Evolutionary conservation across 2,888 invertebrate species (phyloP).

Genomic region (Chrysina gloriosa): DNA sequence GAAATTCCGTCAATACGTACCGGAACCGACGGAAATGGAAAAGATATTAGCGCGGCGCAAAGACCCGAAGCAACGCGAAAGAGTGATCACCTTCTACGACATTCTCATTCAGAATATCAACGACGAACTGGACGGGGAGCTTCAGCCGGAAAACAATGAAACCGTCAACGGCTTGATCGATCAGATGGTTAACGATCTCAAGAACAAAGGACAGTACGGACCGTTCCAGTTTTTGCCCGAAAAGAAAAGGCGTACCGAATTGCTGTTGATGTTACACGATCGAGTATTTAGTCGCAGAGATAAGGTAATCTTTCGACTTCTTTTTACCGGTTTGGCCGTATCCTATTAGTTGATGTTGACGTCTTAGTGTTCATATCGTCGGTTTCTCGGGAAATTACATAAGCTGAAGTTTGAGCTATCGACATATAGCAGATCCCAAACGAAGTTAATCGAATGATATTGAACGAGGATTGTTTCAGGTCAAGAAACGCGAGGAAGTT

Average conservation of each 20-base stretch:
- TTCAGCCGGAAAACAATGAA: constrained; percentile 55
- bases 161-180: constrained; percentile 59
- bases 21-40: constrained; percentile 61
- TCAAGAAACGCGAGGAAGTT: constrained; percentile 59
- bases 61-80: constrained; percentile 60
- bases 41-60: constrained; percentile 60
- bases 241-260: constrained; percentile 54
- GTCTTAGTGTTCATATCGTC: background rate
- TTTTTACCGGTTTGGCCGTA: no score
- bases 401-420: background rate
- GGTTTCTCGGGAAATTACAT: background rate
- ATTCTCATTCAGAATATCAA: constrained; percentile 63
- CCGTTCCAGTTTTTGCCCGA: constrained; percentile 55
- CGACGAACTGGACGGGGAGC: constrained; percentile 63
- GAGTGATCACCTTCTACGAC: constrained; percentile 63
- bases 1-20: constrained; percentile 57
- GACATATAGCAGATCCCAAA: no score
- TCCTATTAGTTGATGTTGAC: background rate
- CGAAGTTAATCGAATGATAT: background rate
- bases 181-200: constrained; percentile 59
- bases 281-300: constrained; percentile 54
- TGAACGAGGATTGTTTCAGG: constrained; percentile 47
- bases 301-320: constrained; percentile 51
- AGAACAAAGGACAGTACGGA: constrained; percentile 54
- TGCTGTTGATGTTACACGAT: constrained; percentile 59